Conservation (phyloP, 2,797 vertebrate genomes). For the Phyllotis vaccarum region DNA sequence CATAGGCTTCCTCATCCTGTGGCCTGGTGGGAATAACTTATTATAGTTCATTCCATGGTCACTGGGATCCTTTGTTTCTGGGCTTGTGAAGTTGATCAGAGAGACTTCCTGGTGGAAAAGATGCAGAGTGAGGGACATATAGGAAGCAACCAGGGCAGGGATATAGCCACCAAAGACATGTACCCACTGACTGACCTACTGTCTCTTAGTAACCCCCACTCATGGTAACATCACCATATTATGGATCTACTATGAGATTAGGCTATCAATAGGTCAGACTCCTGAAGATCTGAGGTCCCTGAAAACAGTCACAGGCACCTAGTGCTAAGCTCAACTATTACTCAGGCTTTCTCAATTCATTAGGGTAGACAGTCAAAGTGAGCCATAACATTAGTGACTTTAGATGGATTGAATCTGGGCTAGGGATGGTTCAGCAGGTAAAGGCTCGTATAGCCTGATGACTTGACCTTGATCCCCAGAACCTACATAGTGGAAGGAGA, state of each 20-base stretch:
- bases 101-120: neutral
- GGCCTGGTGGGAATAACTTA: neutral
- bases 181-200: neutral
- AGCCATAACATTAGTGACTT: neutral
- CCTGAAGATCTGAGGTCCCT: neutral
- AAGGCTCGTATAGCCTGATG: neutral
- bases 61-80: neutral
- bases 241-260: neutral
- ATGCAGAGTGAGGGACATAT: neutral
- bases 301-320: neutral
- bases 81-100: neutral
- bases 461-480: neutral
- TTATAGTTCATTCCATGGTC: neutral
- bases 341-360: neutral
- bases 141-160: neutral
- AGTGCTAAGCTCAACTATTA: neutral
- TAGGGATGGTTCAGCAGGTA: neutral
- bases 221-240: too few relatives aligned
- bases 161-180: neutral
- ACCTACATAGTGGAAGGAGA: neutral
- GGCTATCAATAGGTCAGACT: neutral
- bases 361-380: neutral
- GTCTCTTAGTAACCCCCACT: neutral
- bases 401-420: neutral
- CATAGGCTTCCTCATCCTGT: neutral